phyloP scores from a whole-genome alignment of 2,113 vertebrate species.

The Varanus komodoensis region DNA sequence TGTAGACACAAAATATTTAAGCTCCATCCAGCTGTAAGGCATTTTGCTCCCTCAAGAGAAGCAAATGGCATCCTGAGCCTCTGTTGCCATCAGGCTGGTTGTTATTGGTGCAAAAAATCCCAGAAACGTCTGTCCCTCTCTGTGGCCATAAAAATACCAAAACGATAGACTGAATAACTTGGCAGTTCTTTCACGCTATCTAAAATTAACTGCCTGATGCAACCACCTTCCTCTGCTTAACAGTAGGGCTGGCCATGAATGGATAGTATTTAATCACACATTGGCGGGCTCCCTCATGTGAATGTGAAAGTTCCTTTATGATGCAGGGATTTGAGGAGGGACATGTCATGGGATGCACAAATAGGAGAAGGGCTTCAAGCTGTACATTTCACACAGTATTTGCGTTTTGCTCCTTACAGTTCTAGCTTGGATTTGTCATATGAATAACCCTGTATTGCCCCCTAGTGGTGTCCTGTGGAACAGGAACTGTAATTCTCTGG shows the following conservation, averaged over 20 bases:
- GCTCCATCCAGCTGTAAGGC: neutral
- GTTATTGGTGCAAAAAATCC: neutral
- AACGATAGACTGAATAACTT: neutral
- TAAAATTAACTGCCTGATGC: neutral
- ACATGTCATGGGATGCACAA: neutral
- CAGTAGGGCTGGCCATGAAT: neutral
- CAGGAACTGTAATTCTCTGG: neutral
- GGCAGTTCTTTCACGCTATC: neutral
- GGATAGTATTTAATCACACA: neutral
- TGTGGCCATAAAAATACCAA: neutral
- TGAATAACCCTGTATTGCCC: neutral
- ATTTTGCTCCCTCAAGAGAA: neutral
- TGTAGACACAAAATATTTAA: neutral
- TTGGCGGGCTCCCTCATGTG: neutral
- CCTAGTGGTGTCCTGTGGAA: neutral
- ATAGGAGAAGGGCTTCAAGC: neutral
- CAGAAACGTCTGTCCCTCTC: neutral
- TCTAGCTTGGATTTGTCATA: neutral
- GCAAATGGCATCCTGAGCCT: neutral
- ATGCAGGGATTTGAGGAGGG: neutral
- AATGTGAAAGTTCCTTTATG: neutral
- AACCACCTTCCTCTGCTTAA: neutral
- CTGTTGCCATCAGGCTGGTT: neutral
- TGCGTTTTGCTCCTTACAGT: neutral
- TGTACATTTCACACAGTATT: neutral